These are phyloP conservation scores for Ptilonorhynchus violaceus DNA, from an alignment of 2,113 vertebrate genomes.

Conservation along the genomic window DNA sequence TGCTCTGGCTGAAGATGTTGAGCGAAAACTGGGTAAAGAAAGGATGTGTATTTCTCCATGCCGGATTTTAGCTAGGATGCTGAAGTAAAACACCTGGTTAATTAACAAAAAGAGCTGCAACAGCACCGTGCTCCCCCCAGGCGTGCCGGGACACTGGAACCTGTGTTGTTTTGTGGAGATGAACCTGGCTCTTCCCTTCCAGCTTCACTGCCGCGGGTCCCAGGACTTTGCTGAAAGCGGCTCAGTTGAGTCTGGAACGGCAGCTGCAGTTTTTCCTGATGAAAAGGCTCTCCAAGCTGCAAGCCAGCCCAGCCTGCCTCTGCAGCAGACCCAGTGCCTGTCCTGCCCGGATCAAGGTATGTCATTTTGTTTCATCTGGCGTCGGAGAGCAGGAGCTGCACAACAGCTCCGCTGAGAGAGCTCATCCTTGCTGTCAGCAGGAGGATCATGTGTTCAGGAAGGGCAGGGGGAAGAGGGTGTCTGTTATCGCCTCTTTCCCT, in stretches of 20 bases:
- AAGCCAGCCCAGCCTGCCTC: background rate
- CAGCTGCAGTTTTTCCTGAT: background rate
- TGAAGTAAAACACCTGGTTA: background rate
- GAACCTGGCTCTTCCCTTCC: background rate
- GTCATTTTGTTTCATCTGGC: background rate
- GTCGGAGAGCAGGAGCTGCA: background rate
- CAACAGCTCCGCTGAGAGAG: background rate
- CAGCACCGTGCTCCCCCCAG: background rate
- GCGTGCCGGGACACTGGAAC: background rate
- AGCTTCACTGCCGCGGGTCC: accelerated
- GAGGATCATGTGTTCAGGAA: background rate
- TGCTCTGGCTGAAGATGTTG: background rate
- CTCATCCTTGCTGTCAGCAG: background rate
- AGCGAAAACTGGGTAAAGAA: background rate
- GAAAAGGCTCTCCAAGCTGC: background rate
- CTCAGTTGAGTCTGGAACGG: background rate
- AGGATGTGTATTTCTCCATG: background rate
- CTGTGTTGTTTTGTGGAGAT: background rate
- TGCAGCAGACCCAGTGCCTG: accelerated
- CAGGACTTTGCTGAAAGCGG: background rate
- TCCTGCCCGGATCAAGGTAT: background rate
- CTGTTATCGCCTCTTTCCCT: background rate
- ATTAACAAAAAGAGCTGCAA: background rate
- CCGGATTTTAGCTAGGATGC: background rate
- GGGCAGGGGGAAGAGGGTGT: background rate